Evolutionary conservation across 2,888 invertebrate species (phyloP).

Genomic region (Sphaerophoria taeniata): DNA sequence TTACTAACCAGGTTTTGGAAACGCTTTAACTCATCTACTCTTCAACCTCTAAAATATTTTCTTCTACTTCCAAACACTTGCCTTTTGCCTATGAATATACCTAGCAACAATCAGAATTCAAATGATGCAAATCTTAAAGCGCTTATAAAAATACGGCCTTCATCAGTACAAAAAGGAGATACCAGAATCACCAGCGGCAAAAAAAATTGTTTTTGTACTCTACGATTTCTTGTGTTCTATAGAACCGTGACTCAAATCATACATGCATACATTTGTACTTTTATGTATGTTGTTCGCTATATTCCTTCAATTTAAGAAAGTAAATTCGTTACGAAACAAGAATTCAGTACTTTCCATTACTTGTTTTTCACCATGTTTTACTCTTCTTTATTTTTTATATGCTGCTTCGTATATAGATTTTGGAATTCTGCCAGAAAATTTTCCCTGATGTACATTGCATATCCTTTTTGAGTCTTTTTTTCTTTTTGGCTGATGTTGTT

Average conservation of each 20-base stretch:
- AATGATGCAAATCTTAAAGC: constrained; percentile 16
- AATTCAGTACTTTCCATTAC: constrained; percentile 49
- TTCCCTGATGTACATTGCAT: constrained; percentile 37
- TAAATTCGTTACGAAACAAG: constrained; percentile 66
- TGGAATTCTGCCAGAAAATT: constrained; percentile 63
- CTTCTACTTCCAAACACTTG: too few species aligned
- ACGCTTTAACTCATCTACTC: too few species aligned
- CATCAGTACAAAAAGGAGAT: too few species aligned
- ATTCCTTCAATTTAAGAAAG: constrained; percentile 62
- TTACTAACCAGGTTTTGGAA: too few species aligned
- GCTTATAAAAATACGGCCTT: constrained; percentile 2
- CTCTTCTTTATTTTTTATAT: background rate
- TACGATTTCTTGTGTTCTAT: background rate
- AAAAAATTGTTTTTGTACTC: too few species aligned
- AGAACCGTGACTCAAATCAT: background rate
- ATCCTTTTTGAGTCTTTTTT: constrained; percentile 27
- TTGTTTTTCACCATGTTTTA: constrained; percentile 16
- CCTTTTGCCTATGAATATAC: too few species aligned
- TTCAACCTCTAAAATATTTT: too few species aligned
- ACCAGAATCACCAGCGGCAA: too few species aligned
- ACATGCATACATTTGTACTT: constrained; percentile 16
- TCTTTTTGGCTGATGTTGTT: constrained; percentile 10
- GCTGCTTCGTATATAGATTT: constrained; percentile 35
- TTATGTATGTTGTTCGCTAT: too few species aligned
- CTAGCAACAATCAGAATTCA: background rate